These are phyloP conservation scores for Gandaritis pyraliata DNA, from an alignment of 2,888 invertebrate species.

Conservation along the genomic window DNA sequence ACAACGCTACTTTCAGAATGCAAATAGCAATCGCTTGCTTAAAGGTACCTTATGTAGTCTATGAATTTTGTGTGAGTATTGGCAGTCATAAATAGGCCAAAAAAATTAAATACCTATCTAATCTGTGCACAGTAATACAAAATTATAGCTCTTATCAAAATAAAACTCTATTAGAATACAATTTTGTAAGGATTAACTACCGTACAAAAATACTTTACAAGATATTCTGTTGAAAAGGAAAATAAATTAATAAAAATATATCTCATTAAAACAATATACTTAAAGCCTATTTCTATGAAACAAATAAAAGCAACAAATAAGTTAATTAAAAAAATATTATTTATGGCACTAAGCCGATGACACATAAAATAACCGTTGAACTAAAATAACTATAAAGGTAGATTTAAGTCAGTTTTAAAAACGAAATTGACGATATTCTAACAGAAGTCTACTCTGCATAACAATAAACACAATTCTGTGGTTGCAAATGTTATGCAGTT, in stretches of 20 bases:
- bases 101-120: conserved; percentile 3
- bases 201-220: conserved; percentile 29
- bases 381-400: conserved; percentile 9
- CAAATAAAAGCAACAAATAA: conserved; percentile 13
- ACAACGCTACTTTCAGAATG: conserved; percentile 8
- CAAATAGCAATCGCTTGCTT: conserved; percentile 14
- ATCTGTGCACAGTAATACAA: conserved; percentile 1
- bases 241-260: conserved; percentile 27
- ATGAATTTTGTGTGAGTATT: conserved; percentile 13
- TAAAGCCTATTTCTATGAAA: background rate
- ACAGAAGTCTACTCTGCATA: no score
- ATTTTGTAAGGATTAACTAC: conserved; percentile 9
- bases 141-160: conserved; percentile 4
- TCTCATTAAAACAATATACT: conserved; percentile 14
- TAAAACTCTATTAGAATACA: background rate
- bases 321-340: conserved; percentile 7
- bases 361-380: conserved; percentile 11
- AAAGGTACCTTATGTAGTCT: conserved; percentile 13
- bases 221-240: conserved; percentile 24
- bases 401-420: conserved; percentile 10
- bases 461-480: no score
- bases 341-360: conserved; percentile 26
- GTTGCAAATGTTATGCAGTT: no score
- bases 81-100: conserved; percentile 8
- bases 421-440: conserved; percentile 8